These are phyloP conservation scores for Oscheius onirici DNA, from an alignment of 2,888 invertebrate genomes.

Conservation along the genomic window DNA sequence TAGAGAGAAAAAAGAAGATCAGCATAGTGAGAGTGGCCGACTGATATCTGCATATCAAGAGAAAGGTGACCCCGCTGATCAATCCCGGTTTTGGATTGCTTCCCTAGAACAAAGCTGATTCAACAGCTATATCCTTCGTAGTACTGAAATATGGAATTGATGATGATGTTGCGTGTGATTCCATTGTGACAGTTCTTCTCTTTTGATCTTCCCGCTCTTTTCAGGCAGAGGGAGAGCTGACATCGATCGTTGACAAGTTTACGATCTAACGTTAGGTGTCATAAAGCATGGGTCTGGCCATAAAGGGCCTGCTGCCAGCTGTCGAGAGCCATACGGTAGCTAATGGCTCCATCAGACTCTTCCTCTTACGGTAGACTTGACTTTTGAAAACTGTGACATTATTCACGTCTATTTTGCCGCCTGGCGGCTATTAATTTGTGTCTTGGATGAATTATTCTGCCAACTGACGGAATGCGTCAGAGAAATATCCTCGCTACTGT, in stretches of 20 bases:
- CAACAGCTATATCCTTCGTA: not conserved
- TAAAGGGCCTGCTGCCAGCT: constrained; percentile 30
- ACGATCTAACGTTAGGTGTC: constrained; percentile 35
- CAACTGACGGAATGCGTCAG: constrained; percentile 26
- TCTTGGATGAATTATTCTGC: constrained; percentile 31
- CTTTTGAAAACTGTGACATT: not conserved
- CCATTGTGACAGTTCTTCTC: constrained; percentile 8
- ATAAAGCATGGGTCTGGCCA: constrained; percentile 32
- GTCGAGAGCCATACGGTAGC: constrained; percentile 26
- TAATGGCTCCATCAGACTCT: constrained; percentile 4
- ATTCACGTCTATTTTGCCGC: constrained; percentile 35
- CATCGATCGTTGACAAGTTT: constrained; percentile 35
- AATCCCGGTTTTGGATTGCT: too few species aligned
- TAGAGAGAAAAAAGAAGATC: not conserved
- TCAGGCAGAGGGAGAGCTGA: not conserved
- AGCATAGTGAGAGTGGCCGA: constrained; percentile 5
- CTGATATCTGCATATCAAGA: constrained; percentile 6
- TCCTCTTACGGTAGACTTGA: constrained; percentile 19
- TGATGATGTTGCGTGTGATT: not conserved
- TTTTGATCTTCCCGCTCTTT: constrained; percentile 3
- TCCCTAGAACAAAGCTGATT: too few species aligned
- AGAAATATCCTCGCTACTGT: not conserved
- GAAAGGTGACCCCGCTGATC: not conserved
- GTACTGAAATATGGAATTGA: not conserved
- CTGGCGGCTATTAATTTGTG: constrained; percentile 33